Conservation (phyloP, 2,797 vertebrate species). For the Acropternis orthonyx region DNA sequence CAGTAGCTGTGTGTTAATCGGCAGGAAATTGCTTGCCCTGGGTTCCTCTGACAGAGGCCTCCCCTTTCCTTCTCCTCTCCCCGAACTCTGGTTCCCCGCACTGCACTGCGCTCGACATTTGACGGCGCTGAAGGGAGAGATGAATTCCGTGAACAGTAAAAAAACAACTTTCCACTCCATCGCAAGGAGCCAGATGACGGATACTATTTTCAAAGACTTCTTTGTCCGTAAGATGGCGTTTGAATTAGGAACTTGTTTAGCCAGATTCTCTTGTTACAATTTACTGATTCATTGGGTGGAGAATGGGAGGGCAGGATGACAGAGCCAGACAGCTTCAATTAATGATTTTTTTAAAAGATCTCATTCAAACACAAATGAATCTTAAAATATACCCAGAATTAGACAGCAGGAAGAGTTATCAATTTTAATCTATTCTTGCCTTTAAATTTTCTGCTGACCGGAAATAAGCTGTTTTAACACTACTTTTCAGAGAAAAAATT, state of each 20-base stretch:
- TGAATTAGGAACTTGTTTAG: constrained; percentile 78
- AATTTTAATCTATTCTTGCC: neutral
- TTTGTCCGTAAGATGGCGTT: constrained; percentile 79
- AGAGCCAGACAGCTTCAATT: constrained; percentile 58
- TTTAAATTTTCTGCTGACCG: neutral
- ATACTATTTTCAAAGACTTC: constrained; percentile 77
- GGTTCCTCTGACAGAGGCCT: neutral
- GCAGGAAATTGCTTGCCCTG: constrained; percentile 64
- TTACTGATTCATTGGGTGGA: constrained; percentile 74
- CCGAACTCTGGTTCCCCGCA: neutral
- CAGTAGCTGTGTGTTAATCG: constrained; percentile 57
- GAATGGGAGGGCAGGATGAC: constrained; percentile 55
- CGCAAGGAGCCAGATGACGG: constrained; percentile 68
- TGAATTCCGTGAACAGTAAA: constrained; percentile 53
- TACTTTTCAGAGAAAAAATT: neutral
- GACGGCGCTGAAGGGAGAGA: constrained; percentile 25
- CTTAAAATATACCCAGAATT: constrained; percentile 2
- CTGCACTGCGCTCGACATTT: neutral
- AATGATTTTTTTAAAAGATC: constrained; percentile 58
- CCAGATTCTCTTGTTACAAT: constrained; percentile 80
- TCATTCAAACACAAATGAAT: constrained; percentile 54
- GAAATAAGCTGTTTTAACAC: neutral
- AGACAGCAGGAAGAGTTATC: neutral
- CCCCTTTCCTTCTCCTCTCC: neutral
- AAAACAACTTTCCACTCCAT: constrained; percentile 68